Percentiles rank a stretch among this genome's conserved stretches.
These are phyloP conservation scores for Aptenodytes forsteri DNA, from an alignment of 2,113 vertebrate species.

Conservation along the genomic window DNA sequence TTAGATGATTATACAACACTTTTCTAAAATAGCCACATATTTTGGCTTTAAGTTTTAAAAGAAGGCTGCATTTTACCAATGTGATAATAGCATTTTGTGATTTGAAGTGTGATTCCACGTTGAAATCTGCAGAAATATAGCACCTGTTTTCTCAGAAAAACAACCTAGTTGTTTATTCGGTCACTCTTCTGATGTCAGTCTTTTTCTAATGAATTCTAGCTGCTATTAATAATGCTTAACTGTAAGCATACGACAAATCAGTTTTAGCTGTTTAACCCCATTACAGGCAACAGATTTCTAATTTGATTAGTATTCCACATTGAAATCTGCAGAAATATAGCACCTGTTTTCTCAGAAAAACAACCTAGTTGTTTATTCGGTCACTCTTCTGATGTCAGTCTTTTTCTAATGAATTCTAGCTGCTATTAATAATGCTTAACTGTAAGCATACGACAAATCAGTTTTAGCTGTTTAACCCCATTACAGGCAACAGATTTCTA, in stretches of 20 bases:
- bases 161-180: background rate
- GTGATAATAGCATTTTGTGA: background rate
- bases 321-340: background rate
- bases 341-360: background rate
- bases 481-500: background rate
- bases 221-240: background rate
- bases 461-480: background rate
- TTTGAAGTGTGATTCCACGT: background rate
- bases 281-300: background rate
- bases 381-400: background rate
- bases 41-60: background rate
- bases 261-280: background rate
- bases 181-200: background rate
- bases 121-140: background rate
- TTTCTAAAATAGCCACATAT: background rate
- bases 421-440: background rate
- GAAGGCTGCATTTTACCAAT: background rate
- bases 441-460: background rate
- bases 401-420: background rate
- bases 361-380: background rate
- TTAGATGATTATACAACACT: background rate
- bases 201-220: background rate
- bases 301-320: background rate
- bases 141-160: background rate
- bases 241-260: background rate